Evolutionary conservation across 2,888 invertebrate genomes (phyloP).

Genomic region (Chaetogeoica ovagalla): DNA sequence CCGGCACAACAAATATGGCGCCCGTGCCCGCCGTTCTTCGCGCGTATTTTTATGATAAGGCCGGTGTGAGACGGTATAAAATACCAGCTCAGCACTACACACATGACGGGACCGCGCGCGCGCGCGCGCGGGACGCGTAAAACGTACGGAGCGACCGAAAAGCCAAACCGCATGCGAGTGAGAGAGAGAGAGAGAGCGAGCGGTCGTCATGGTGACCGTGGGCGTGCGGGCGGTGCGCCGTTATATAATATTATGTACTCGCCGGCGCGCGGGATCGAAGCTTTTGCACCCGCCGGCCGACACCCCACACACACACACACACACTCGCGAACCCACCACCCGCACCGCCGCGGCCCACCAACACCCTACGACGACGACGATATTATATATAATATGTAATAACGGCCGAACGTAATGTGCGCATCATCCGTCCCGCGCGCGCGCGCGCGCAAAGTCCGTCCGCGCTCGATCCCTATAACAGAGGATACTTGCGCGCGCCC

Average conservation of each 20-base stretch:
- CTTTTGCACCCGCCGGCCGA: constrained; percentile 3
- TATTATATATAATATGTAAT: too few species aligned
- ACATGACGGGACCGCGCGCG: too few species aligned
- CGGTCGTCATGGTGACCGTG: constrained; percentile 41
- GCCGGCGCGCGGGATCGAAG: constrained; percentile 28
- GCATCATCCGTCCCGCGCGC: too few species aligned
- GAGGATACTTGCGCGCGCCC: not conserved
- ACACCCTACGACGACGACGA: too few species aligned
- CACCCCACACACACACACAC: not conserved
- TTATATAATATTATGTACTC: not conserved
- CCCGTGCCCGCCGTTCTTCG: constrained; percentile 6
- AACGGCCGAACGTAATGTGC: too few species aligned
- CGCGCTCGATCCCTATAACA: too few species aligned
- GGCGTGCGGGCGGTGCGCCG: not conserved
- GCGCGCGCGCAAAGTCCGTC: too few species aligned
- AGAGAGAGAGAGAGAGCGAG: not conserved
- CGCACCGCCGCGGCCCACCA: too few species aligned
- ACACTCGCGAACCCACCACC: not conserved
- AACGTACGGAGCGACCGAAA: constrained; percentile 35
- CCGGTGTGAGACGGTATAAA: too few species aligned
- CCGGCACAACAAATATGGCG: constrained; percentile 53
- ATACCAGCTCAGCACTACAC: too few species aligned
- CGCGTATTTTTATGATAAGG: not conserved
- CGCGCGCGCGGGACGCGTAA: too few species aligned
- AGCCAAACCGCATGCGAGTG: constrained; percentile 42